Percentiles rank a stretch among this genome's conserved stretches.
Conservation (phyloP, 2,113 vertebrate species). For the Stigmatopora nigra region DNA sequence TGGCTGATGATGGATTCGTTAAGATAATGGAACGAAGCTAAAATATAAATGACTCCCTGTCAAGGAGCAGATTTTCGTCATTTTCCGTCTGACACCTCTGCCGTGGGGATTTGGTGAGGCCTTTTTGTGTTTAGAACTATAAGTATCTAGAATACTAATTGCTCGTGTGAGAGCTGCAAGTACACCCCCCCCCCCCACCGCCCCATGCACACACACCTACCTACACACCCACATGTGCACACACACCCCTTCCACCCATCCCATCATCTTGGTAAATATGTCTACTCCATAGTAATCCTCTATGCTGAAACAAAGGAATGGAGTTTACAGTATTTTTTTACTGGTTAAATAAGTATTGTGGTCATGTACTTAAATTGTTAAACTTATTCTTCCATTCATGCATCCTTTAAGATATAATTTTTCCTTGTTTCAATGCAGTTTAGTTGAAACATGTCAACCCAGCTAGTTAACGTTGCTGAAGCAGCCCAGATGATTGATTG, state of each 20-base stretch:
- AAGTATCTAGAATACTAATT: conserved; percentile 79
- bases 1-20: conserved; percentile 99
- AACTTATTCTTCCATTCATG: not conserved
- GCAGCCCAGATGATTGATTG: too few species aligned
- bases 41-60: conserved; percentile 99
- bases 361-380: not conserved
- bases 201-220: too few species aligned
- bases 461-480: too few species aligned
- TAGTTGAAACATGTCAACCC: too few species aligned
- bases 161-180: conserved; percentile 63
- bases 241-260: conserved; percentile 22
- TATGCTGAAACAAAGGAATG: conserved; percentile 43
- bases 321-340: conserved; percentile 14
- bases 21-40: conserved; percentile 99
- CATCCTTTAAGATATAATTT: not conserved
- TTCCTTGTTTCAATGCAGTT: too few species aligned
- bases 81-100: conserved; percentile 94
- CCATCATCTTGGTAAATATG: conserved; percentile 62
- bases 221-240: too few species aligned
- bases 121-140: conserved; percentile 76
- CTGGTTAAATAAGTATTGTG: conserved; percentile 6
- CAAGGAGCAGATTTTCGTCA: conserved; percentile 99
- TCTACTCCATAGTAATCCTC: conserved; percentile 48
- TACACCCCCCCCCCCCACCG: conserved; percentile 37
- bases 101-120: conserved; percentile 76